A percentile compares a stretch with the other conserved stretches of the same genome.
These are phyloP conservation scores for Athalia cordata DNA, from an alignment of 2,888 invertebrate genomes.

Conservation along the genomic window DNA sequence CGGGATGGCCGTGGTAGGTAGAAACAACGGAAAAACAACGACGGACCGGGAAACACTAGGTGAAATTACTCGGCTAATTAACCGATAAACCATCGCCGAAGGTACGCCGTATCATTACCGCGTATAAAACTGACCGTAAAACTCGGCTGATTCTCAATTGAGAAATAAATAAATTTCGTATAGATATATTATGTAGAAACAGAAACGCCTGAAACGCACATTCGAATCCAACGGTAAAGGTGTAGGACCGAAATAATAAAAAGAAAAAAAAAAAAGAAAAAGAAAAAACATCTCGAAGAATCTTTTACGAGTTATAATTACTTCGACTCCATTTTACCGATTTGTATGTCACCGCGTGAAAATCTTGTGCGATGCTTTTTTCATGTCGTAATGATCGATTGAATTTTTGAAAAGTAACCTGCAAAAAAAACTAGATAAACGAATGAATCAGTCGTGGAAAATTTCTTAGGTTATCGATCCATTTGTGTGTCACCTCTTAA, in stretches of 20 bases:
- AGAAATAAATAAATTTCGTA: background rate
- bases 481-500: no score
- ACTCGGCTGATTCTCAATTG: slow-evolving; percentile 52
- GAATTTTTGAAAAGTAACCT: no score
- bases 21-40: slow-evolving; percentile 10
- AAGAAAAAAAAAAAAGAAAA: background rate
- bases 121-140: slow-evolving; percentile 64
- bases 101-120: slow-evolving; percentile 61
- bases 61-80: slow-evolving; percentile 62
- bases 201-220: no score
- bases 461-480: no score
- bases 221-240: background rate
- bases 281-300: background rate
- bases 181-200: background rate
- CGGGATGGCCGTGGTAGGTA: background rate
- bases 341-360: no score
- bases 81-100: slow-evolving; percentile 58
- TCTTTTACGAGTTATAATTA: no score
- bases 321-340: no score
- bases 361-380: no score
- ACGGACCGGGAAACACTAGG: slow-evolving; percentile 14
- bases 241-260: background rate
- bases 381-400: no score
- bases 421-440: no score
- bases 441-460: no score